Percentiles rank a stretch among this genome's conserved stretches.
phyloP scores from a whole-genome alignment of 1,140 invertebrate species.

The Odontomachus brunneus region DNA sequence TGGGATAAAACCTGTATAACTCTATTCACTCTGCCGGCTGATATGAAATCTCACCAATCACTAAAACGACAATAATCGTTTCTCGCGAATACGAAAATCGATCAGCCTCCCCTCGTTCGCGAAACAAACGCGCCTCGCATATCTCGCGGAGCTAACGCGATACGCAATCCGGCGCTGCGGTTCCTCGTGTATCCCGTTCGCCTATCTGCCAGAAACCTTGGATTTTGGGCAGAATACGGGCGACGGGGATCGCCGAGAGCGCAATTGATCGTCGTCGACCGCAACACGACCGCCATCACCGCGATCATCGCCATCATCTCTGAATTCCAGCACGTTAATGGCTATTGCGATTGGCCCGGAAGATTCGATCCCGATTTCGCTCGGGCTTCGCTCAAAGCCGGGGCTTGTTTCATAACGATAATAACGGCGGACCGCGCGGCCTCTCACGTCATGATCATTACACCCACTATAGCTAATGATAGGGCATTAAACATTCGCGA shows the following conservation, averaged over 20 bases:
- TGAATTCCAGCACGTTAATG: constrained; percentile 71
- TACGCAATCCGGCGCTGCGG: constrained; percentile 38
- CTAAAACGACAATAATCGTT: background rate
- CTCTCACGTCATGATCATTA: background rate
- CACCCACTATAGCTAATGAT: constrained; percentile 8
- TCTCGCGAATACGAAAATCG: constrained; percentile 25
- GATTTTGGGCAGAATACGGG: constrained; percentile 60
- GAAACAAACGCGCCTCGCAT: constrained; percentile 27
- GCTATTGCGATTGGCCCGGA: constrained; percentile 72
- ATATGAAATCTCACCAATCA: background rate
- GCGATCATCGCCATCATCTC: constrained; percentile 70
- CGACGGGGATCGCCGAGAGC: constrained; percentile 18
- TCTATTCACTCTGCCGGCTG: background rate
- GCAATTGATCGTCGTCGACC: constrained; percentile 66
- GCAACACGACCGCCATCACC: constrained; percentile 70
- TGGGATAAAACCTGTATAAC: too few relatives aligned
- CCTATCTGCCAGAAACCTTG: constrained; percentile 57
- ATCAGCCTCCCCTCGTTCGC: too few relatives aligned
- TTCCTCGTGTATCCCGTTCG: constrained; percentile 1
- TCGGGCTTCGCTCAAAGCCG: constrained; percentile 22
- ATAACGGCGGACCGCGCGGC: constrained; percentile 49
- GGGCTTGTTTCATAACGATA: constrained; percentile 62
- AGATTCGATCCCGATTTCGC: constrained; percentile 68
- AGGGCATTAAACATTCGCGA: constrained; percentile 4
- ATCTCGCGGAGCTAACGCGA: constrained; percentile 33